Percentiles rank a stretch among this genome's conserved stretches.
phyloP scores from a whole-genome alignment of 2,113 vertebrate species.

The Dolichotis patagonum region DNA sequence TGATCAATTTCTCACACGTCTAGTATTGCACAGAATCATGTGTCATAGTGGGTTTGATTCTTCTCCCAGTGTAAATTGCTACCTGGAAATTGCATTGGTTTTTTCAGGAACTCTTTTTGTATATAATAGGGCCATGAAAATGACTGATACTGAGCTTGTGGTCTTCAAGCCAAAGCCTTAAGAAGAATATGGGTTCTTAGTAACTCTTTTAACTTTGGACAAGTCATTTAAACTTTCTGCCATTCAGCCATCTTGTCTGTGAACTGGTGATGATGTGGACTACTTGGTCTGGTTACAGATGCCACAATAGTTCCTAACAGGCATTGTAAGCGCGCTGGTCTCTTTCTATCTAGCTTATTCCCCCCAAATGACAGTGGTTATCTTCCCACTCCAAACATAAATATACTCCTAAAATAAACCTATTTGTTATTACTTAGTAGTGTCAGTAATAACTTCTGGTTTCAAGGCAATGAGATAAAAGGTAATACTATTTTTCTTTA shows the following conservation, averaged over 20 bases:
- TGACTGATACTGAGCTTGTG: constrained; percentile 36
- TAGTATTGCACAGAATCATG: not conserved
- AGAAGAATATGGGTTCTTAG: constrained; percentile 38
- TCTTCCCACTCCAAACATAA: not conserved
- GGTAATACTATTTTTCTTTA: not conserved
- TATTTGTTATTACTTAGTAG: not conserved
- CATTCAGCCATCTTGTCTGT: not conserved
- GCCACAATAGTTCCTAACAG: no score
- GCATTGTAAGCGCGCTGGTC: not conserved
- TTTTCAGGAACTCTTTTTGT: constrained; percentile 54
- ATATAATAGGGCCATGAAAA: constrained; percentile 62
- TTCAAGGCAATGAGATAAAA: not conserved
- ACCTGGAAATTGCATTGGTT: constrained; percentile 61
- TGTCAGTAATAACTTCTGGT: constrained; percentile 2
- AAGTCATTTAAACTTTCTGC: constrained; percentile 54
- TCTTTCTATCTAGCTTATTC: not conserved
- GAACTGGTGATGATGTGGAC: constrained; percentile 4
- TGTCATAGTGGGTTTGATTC: not conserved
- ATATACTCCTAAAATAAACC: not conserved
- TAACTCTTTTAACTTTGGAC: constrained; percentile 62
- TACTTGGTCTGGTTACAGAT: not conserved
- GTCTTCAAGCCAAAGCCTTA: constrained; percentile 51
- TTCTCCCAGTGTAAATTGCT: constrained; percentile 50
- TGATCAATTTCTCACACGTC: constrained; percentile 28
- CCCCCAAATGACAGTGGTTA: not conserved